Conservation (phyloP, 2,113 vertebrate species). For the Mormyrus iriodes region DNA sequence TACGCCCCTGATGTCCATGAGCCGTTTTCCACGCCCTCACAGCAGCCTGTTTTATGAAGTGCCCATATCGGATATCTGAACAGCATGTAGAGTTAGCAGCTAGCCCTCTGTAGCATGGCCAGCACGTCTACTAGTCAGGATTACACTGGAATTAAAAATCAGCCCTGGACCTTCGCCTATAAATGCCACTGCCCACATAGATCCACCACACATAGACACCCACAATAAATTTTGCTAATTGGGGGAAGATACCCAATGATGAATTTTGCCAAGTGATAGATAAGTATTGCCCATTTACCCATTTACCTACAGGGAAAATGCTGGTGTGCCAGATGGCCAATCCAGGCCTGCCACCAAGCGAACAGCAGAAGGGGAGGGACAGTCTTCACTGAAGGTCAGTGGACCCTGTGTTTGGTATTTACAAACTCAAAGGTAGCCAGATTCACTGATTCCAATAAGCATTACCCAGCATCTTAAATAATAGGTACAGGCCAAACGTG, state of each 20-base stretch:
- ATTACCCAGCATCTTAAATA: too few relatives aligned
- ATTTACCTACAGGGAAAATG: neutral
- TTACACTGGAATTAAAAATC: neutral
- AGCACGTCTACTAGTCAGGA: neutral
- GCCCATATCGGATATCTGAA: neutral
- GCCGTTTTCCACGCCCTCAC: neutral
- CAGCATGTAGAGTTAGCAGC: neutral
- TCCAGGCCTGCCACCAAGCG: neutral
- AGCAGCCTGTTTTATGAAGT: neutral
- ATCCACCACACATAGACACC: neutral
- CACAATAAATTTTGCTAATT: neutral
- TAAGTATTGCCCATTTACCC: neutral
- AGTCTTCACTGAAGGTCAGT: too few relatives aligned
- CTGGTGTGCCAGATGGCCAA: neutral
- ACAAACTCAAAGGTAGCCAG: neutral
- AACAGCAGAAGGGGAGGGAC: too few relatives aligned
- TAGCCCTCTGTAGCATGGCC: neutral
- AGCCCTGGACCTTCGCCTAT: neutral
- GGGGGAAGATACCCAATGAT: neutral
- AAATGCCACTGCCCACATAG: neutral
- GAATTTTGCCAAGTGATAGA: neutral
- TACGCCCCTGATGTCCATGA: neutral
- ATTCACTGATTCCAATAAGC: neutral
- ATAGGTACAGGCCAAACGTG: neutral
- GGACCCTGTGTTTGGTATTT: too few relatives aligned